A percentile compares a stretch with the other conserved stretches of the same genome.
These are phyloP conservation scores for Leptopilina drosophilae DNA, from an alignment of 2,888 invertebrate species.

Conservation along the genomic window DNA sequence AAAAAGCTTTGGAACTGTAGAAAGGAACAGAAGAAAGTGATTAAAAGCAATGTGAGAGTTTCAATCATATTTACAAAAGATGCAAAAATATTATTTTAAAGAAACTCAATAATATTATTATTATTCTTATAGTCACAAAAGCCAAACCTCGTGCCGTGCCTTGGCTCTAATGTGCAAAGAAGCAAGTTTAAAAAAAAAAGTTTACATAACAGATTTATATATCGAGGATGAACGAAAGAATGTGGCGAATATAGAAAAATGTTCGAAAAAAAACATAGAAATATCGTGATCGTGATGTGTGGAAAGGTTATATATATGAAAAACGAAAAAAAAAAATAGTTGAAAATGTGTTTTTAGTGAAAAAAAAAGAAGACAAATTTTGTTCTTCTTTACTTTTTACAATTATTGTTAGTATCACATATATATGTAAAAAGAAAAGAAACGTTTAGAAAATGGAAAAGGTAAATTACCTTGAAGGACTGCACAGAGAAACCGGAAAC, in stretches of 20 bases:
- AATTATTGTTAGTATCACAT: constrained; percentile 16
- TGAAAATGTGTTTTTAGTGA: constrained; percentile 36
- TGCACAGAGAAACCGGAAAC: constrained; percentile 76
- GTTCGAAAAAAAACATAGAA: background rate
- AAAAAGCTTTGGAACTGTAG: no score
- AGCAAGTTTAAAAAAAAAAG: constrained; percentile 10
- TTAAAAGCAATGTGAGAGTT: no score
- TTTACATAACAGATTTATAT: background rate
- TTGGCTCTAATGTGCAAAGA: constrained; percentile 8
- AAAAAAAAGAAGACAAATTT: constrained; percentile 6
- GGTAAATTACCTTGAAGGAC: constrained; percentile 75
- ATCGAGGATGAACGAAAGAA: constrained; percentile 40
- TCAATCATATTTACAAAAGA: background rate
- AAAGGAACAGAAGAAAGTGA: no score
- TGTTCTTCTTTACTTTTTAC: constrained; percentile 5
- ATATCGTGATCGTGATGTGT: constrained; percentile 5
- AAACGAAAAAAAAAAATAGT: background rate
- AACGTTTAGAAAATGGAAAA: constrained; percentile 54
- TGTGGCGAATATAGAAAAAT: constrained; percentile 40
- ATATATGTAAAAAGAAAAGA: constrained; percentile 40
- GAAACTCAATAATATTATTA: background rate
- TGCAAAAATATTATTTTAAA: background rate
- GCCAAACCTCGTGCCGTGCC: constrained; percentile 18
- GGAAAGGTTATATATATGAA: background rate
- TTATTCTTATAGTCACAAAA: background rate